Conservation (phyloP, 2,113 vertebrate genomes). For the Falcunculus frontatus region DNA sequence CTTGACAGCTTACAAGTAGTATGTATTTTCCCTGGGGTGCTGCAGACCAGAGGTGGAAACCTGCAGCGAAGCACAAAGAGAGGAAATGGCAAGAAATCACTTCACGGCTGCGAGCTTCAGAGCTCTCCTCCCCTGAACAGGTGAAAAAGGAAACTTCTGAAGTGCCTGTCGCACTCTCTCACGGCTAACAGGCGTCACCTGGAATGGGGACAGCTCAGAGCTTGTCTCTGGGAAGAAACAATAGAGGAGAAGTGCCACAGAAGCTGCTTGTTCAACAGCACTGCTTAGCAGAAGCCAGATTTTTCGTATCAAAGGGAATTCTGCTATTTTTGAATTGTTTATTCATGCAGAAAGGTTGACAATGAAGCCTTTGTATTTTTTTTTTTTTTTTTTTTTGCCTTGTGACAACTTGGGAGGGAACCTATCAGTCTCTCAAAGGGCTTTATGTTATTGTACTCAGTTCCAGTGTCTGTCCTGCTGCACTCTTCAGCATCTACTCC, state of each 20-base stretch:
- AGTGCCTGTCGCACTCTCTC: not conserved
- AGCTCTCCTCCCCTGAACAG: not conserved
- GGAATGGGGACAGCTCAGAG: not conserved
- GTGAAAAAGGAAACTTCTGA: constrained; percentile 11
- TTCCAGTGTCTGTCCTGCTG: not conserved
- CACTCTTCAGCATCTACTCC: not conserved
- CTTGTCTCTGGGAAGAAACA: constrained; percentile 23
- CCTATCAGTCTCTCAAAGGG: not conserved
- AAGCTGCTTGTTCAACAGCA: constrained; percentile 18
- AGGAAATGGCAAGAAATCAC: constrained; percentile 28
- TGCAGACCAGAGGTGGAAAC: constrained; percentile 33
- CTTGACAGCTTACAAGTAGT: constrained; percentile 18
- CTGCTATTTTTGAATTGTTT: constrained; percentile 10
- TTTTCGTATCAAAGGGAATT: not conserved
- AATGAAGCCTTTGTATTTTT: not conserved
- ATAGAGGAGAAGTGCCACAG: not conserved
- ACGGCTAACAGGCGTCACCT: not conserved
- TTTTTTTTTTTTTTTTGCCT: not conserved
- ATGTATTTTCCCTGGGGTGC: constrained; percentile 20
- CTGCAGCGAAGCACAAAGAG: constrained; percentile 13
- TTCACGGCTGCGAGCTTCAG: not conserved
- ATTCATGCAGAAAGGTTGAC: not conserved
- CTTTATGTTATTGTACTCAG: not conserved
- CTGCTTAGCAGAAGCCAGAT: not conserved
- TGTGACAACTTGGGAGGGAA: not conserved